These are phyloP conservation scores for Chiloscyllium punctatum DNA, from an alignment of 2,797 vertebrate species.

Conservation along the genomic window DNA sequence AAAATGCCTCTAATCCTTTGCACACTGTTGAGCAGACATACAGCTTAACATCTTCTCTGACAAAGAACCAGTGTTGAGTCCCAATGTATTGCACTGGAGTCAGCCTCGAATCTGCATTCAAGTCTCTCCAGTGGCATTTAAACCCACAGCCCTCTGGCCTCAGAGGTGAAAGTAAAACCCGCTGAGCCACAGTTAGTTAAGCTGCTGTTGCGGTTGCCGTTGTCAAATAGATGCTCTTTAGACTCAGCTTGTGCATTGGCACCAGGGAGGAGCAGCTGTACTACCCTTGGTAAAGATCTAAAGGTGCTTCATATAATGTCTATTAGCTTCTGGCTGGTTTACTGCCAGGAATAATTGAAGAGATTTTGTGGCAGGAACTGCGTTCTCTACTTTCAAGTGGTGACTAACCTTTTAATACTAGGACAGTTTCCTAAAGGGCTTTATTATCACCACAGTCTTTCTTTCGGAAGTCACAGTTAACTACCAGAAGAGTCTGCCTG, in stretches of 20 bases:
- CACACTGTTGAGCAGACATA: background rate
- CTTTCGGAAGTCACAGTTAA: background rate
- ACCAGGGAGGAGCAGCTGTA: background rate
- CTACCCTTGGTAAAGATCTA: background rate
- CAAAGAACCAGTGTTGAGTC: background rate
- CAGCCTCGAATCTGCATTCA: background rate
- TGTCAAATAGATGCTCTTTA: background rate
- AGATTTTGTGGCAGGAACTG: background rate
- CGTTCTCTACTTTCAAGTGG: slow-evolving; percentile 13
- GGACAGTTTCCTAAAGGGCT: background rate
- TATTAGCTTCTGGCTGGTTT: background rate
- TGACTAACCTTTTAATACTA: slow-evolving; percentile 11
- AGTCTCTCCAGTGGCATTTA: background rate
- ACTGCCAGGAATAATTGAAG: slow-evolving; percentile 13
- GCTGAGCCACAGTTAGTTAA: background rate
- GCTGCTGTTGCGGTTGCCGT: background rate
- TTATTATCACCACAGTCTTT: slow-evolving; percentile 19
- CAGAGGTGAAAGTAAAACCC: background rate
- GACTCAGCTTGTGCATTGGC: background rate
- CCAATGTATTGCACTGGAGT: background rate
- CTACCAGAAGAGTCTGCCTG: background rate
- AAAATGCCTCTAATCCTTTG: background rate
- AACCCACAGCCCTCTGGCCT: background rate
- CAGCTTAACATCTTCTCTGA: background rate
- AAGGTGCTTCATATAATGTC: background rate